Percentiles rank a stretch among this genome's conserved stretches.
phyloP scores from a whole-genome alignment of 2,113 vertebrate genomes.

The Gallinago undulata region DNA sequence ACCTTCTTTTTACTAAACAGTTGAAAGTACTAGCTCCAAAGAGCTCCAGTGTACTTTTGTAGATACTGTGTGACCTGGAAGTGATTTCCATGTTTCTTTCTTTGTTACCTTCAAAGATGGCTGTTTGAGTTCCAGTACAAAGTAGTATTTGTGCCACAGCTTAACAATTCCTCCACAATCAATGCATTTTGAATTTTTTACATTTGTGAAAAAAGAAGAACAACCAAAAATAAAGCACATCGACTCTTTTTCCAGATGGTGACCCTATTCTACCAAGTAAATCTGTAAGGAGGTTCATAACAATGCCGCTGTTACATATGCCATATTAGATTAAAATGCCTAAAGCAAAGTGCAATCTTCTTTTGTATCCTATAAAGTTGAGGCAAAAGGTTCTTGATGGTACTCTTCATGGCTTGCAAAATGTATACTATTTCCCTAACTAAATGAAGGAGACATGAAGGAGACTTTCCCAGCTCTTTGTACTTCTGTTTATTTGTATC shows the following conservation, averaged over 20 bases:
- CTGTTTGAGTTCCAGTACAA: neutral
- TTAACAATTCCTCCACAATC: neutral
- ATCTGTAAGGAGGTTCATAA: neutral
- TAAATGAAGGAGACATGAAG: rapidly evolving
- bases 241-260: neutral
- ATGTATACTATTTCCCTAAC: neutral
- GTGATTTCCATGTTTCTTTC: neutral
- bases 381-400: neutral
- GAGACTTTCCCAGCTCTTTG: neutral
- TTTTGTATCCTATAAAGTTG: neutral
- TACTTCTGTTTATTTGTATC: neutral
- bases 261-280: neutral
- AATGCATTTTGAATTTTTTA: neutral
- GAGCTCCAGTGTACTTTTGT: neutral
- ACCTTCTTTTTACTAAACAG: neutral
- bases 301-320: neutral
- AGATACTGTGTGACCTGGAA: neutral
- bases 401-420: neutral
- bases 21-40: neutral
- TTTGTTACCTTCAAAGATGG: neutral
- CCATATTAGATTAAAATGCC: neutral
- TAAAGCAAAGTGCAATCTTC: neutral
- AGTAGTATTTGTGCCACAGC: neutral
- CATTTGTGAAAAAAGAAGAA: neutral
- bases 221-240: rapidly evolving